Evolutionary conservation across 2,113 vertebrate genomes (phyloP), one percentile per base, ranked within the genome.

Genomic region (Rissa tridactyla): DNA sequence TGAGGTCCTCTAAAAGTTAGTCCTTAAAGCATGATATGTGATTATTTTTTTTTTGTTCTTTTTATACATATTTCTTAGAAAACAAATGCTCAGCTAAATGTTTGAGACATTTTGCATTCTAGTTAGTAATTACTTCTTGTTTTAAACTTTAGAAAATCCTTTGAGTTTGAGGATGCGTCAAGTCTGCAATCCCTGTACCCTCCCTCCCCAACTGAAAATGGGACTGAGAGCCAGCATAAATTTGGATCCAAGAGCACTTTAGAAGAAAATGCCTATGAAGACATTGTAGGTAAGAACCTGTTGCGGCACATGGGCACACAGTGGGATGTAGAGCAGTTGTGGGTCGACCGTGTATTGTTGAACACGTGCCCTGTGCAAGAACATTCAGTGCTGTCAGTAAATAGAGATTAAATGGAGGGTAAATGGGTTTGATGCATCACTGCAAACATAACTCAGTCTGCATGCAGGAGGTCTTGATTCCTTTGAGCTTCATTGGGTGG

Each of bases 251-350:
- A 99, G 98, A 99, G 99, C 99, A 99, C 99, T 98, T 99, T 99
- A 98, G 99, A 99, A 98, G 99, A 99, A 96, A 99, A 99, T 91
- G 98, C 99, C 91, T 99, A 99, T 91, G 99, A 99, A 98, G 99
- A 99, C 93, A 99, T 99, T 85, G 98, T 99, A 96, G 99, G 99
- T 99, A 98, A 99, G 99, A 76, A 93, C 11, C 40, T 86, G 54
- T 78, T 66, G 60, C 73, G 34, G 34, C 32, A 20, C 20, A 13
- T 0, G 44, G 46, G 46, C 73, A 78, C 66, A 12, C 38, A 83
- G 30, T 2, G 3, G 58, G 44, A 61, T 44, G 34, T 3, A 42
- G 62, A 91, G 44, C 22, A 26, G 13, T 78, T 86, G 61, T 78
- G 49, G 65, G 51, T 60, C 61, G 25, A 40, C 26, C 1, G 0